Base-by-base conservation (phyloP, 2,797 vertebrate species). In the Decapterus maruadsi region DNA sequence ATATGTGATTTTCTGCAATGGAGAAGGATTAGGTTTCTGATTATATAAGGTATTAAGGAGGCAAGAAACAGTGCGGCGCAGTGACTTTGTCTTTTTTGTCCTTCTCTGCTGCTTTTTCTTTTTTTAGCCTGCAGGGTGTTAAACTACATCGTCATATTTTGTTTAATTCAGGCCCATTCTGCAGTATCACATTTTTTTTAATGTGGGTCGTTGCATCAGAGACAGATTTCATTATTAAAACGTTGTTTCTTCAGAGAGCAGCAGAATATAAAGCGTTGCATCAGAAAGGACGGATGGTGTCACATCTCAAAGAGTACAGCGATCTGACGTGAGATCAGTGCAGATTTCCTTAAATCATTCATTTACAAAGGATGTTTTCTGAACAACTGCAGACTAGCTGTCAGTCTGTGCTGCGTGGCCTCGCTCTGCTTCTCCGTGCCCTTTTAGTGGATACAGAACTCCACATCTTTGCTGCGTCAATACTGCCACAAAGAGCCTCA, bases 401-500 rank as follows among this genome's bases (percentile, higher is more conserved):
- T 61, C 43, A 42, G 31, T 78, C 64, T 34, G 29, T 59, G 36
- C 56, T 16, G 22, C 55, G 8, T 40, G 19, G 16, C 8, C 26
- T 55, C 1, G 2, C 38, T 64, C 14, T 59, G 34, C 42, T 51
- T 40, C 59, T 67, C 31, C 26, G 5, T 31, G 40, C 57, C 46
- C 67, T 73, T 73, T 74, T 46, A 56, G 48, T 36, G 20, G 74
- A 43, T 78, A n/a, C 50, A 76, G 67, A 72, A 75, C 56, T 81
- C 66, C 20, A 3, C 51, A 63, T 63, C 69, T 83, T 67, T 78
- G 83, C 83, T 67, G 65, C 81, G 76, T 92, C 84, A 89, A 67
- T 83, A 81, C 84, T 66, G 80, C 72, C 53, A 82, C 69, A 58
- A 84, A 71, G 68, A 79, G 75, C 79, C 61, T 89, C 72, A 90